A percentile compares a stretch with the other conserved stretches of the same genome.
Evolutionary conservation across 1,140 invertebrate genomes (phyloP).

Genomic region (Ctenoplectra terminalis): DNA sequence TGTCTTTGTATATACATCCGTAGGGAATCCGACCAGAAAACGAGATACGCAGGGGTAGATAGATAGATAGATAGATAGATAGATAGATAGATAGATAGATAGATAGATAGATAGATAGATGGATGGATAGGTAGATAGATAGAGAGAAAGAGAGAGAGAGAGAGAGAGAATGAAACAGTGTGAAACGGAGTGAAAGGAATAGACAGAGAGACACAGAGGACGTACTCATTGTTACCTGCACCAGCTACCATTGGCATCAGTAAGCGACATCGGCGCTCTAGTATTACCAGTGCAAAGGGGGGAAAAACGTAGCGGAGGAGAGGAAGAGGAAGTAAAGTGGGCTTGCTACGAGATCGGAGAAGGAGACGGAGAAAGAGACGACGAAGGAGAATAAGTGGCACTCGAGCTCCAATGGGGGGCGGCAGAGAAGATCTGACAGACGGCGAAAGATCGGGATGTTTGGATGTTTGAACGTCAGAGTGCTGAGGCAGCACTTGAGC

Average conservation of each 20-base stretch:
- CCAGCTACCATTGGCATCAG: conserved; percentile 54
- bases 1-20: conserved; percentile 46
- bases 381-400: conserved; percentile 76
- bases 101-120: neutral
- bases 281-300: conserved; percentile 53
- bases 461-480: conserved; percentile 81
- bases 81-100: neutral
- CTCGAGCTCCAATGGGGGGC: conserved; percentile 61
- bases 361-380: conserved; percentile 59
- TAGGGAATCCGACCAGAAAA: conserved; percentile 1
- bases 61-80: neutral
- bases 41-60: neutral
- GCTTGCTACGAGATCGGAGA: conserved; percentile 59
- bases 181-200: neutral
- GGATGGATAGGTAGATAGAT: neutral
- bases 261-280: conserved; percentile 50
- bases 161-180: neutral
- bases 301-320: conserved; percentile 18
- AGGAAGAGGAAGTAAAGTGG: conserved; percentile 39
- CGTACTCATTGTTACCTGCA: conserved; percentile 58
- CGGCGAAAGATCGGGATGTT: conserved; percentile 82
- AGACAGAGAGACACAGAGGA: neutral
- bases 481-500: conserved; percentile 79
- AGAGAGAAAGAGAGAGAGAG: neutral
- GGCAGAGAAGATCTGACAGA: conserved; percentile 70